Evolutionary conservation across 2,113 vertebrate genomes (phyloP).

Genomic region (Gila orcuttii): DNA sequence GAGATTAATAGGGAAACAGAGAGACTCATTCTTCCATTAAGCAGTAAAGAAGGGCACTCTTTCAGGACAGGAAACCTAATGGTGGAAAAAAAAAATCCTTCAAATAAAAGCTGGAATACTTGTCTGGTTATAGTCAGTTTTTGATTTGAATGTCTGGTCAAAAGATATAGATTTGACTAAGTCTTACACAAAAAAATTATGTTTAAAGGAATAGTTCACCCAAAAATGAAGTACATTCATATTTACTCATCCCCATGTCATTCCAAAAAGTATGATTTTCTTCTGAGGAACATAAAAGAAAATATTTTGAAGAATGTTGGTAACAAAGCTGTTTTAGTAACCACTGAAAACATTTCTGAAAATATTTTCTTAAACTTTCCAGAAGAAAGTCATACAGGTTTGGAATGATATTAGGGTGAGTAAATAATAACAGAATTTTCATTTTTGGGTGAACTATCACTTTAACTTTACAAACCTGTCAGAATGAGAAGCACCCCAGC

Average conservation of each 20-base stretch:
- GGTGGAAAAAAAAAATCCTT: neutral
- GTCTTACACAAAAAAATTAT: neutral
- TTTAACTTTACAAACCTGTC: neutral
- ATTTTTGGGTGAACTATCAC: neutral
- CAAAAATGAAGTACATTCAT: neutral
- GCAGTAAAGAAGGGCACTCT: slow-evolving; percentile 1
- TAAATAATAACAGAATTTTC: neutral
- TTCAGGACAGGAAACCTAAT: neutral
- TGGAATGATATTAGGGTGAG: neutral
- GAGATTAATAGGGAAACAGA: slow-evolving; percentile 11
- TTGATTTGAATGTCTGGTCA: neutral
- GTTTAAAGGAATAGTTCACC: neutral
- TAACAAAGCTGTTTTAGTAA: neutral
- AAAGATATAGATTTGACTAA: neutral
- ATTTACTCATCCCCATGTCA: neutral
- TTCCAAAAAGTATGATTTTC: neutral
- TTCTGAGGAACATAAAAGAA: neutral
- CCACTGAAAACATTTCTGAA: neutral
- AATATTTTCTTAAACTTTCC: neutral
- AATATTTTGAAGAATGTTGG: neutral
- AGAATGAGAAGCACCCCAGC: neutral
- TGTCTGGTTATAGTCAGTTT: neutral
- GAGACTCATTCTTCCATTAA: neutral
- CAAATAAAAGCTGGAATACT: neutral
- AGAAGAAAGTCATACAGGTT: neutral